Conservation (phyloP, 1,140 invertebrate species). For the Trachelipus rathkii region DNA sequence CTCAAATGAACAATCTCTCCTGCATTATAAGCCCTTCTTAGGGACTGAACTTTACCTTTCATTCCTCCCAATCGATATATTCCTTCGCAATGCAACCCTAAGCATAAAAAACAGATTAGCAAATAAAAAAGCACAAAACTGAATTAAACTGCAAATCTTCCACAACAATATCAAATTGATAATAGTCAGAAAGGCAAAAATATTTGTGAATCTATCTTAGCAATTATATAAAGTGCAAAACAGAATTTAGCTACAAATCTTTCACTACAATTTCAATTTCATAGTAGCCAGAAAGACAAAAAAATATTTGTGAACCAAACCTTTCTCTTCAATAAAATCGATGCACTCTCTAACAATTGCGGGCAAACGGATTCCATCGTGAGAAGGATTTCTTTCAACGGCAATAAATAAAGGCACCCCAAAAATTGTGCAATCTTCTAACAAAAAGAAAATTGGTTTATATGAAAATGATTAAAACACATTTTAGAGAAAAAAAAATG, state of each 20-base stretch:
- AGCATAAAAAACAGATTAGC: not conserved
- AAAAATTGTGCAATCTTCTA: constrained; percentile 83
- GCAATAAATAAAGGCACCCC: constrained; percentile 77
- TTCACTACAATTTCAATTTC: no score
- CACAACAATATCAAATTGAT: not conserved
- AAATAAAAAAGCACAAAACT: not conserved
- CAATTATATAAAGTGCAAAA: no score
- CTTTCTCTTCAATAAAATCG: constrained; percentile 77
- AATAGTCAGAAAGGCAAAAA: constrained; percentile 25
- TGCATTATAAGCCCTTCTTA: constrained; percentile 78
- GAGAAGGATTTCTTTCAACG: constrained; percentile 79
- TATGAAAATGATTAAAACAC: constrained; percentile 43
- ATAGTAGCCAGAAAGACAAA: no score
- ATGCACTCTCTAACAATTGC: constrained; percentile 83
- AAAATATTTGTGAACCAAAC: no score
- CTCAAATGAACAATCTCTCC: constrained; percentile 68
- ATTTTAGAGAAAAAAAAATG: constrained; percentile 1
- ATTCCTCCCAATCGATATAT: constrained; percentile 83
- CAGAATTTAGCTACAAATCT: no score
- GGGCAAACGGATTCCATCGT: constrained; percentile 83
- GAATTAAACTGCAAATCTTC: not conserved
- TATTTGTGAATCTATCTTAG: constrained; percentile 13
- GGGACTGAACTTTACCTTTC: constrained; percentile 80
- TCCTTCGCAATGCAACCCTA: constrained; percentile 71
- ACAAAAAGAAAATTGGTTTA: constrained; percentile 47